Evolutionary conservation across 1,140 invertebrate species (phyloP).

Genomic region (Bombus terrestris): DNA sequence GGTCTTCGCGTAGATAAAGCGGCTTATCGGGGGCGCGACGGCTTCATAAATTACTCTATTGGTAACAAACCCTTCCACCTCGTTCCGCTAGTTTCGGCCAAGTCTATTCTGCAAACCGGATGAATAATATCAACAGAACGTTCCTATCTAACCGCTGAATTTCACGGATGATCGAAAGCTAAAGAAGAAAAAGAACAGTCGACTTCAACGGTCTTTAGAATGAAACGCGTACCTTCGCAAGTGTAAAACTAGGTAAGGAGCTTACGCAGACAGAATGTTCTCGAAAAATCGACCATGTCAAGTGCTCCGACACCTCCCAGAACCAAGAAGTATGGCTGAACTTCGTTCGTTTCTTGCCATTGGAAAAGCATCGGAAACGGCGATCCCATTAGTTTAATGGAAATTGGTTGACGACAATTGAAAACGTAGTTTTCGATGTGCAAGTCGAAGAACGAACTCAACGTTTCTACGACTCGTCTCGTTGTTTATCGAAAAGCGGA

Average conservation of each 20-base stretch:
- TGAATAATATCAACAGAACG: background rate
- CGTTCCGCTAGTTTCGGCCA: background rate
- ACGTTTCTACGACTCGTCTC: background rate
- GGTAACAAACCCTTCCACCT: background rate
- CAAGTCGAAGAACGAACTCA: background rate
- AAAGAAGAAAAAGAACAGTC: background rate
- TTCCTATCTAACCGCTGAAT: background rate
- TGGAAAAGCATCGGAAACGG: background rate
- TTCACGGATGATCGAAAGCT: background rate
- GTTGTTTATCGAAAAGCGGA: background rate
- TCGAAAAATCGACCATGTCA: background rate
- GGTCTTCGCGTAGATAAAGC: background rate
- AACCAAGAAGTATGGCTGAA: background rate
- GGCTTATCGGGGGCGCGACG: background rate
- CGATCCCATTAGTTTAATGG: constrained; percentile 30
- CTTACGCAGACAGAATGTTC: background rate
- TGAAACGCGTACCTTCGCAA: background rate
- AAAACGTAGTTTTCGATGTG: background rate
- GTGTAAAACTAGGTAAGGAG: background rate
- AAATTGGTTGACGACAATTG: background rate
- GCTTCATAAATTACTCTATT: background rate
- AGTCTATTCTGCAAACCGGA: too few species aligned
- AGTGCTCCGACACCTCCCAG: background rate
- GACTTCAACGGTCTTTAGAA: background rate
- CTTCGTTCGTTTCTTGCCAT: background rate